Evolutionary conservation across 2,888 invertebrate species (phyloP).

Genomic region (Parnassius apollo): DNA sequence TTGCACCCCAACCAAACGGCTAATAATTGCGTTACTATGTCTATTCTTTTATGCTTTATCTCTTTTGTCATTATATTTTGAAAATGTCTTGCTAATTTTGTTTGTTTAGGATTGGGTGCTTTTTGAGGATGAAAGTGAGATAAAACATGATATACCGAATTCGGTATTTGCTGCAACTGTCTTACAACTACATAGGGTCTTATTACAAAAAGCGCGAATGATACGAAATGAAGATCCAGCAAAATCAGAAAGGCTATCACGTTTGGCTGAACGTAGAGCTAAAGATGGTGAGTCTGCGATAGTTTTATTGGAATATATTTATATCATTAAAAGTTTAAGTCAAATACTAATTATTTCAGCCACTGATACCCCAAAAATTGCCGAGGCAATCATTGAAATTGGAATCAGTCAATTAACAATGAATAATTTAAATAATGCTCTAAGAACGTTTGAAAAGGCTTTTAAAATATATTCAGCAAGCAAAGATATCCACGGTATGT

Average conservation of each 20-base stretch:
- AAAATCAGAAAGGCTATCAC: conserved; percentile 68
- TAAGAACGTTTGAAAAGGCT: conserved; percentile 72
- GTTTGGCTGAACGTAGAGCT: conserved; percentile 77
- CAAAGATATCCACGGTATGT: conserved; percentile 66
- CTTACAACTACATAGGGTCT: conserved; percentile 62
- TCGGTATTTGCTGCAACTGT: conserved; percentile 72
- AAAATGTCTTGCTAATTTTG: background rate
- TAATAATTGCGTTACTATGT: no score
- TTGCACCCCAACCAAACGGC: no score
- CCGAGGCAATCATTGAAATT: conserved; percentile 76
- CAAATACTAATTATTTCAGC: conserved; percentile 47
- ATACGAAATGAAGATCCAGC: conserved; percentile 56
- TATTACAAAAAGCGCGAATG: conserved; percentile 58
- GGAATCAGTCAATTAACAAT: conserved; percentile 75
- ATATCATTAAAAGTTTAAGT: no score
- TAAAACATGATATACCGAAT: conserved; percentile 39
- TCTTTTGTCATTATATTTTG: no score
- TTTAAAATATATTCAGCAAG: conserved; percentile 59
- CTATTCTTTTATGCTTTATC: no score
- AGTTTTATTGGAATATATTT: background rate
- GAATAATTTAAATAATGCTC: conserved; percentile 71
- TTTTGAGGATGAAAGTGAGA: conserved; percentile 49
- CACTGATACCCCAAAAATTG: conserved; percentile 61
- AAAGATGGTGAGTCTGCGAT: conserved; percentile 60
- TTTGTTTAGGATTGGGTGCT: conserved; percentile 54